A percentile compares a stretch with the other conserved stretches of the same genome.
Evolutionary conservation across 2,888 invertebrate genomes (phyloP).

Genomic region (Plusia festucae): DNA sequence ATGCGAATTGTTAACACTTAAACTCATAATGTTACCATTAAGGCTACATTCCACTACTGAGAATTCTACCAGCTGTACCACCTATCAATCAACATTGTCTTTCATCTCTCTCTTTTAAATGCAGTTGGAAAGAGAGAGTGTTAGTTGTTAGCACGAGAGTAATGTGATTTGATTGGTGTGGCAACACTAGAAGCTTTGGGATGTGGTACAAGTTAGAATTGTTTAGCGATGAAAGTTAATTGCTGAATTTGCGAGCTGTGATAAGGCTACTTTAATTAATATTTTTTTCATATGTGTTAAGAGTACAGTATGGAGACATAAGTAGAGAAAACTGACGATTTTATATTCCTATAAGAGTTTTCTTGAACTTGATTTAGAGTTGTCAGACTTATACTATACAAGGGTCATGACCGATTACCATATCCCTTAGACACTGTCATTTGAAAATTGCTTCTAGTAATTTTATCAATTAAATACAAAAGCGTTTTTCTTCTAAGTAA

Average conservation of each 20-base stretch:
- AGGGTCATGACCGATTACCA: no score
- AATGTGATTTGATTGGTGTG: constrained; percentile 57
- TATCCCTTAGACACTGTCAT: no score
- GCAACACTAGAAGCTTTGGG: constrained; percentile 52
- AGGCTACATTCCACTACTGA: constrained; percentile 43
- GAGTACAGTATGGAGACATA: no score
- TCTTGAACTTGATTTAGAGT: no score
- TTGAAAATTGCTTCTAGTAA: no score
- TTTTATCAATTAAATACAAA: no score
- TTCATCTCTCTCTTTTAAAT: constrained; percentile 34
- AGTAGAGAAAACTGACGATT: no score
- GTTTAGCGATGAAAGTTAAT: constrained; percentile 10
- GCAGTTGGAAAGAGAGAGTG: constrained; percentile 36
- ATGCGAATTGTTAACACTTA: constrained; percentile 26
- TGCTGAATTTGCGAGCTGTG: neutral
- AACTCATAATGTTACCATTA: constrained; percentile 41
- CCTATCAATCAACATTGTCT: constrained; percentile 52
- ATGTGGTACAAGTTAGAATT: constrained; percentile 42
- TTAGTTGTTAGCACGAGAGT: constrained; percentile 46
- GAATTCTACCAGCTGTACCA: constrained; percentile 56
- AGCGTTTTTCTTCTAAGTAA: neutral
- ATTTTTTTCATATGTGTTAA: no score
- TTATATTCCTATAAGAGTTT: no score
- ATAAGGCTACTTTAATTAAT: no score
- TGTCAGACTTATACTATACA: no score